These are phyloP conservation scores for Amphipyra tragopoginis DNA, from an alignment of 2,888 invertebrate species.

Conservation along the genomic window DNA sequence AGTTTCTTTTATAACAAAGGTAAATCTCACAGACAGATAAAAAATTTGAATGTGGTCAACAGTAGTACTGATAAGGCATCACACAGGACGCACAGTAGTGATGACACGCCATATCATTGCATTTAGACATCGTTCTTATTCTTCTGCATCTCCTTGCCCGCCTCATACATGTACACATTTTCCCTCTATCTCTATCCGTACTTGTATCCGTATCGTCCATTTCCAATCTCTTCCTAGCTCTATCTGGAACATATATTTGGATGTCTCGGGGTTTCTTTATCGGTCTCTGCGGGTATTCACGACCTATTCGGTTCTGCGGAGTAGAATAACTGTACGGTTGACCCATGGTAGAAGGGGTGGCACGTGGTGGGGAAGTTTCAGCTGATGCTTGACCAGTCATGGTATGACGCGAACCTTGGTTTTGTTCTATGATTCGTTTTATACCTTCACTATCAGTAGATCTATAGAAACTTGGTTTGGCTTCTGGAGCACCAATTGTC, in stretches of 20 bases:
- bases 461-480: slow-evolving; percentile 2
- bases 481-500: no score
- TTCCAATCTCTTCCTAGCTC: slow-evolving; percentile 48
- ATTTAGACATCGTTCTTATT: slow-evolving; percentile 39
- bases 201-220: slow-evolving; percentile 60
- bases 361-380: slow-evolving; percentile 6
- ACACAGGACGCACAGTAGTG: slow-evolving; percentile 47
- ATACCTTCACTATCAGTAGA: slow-evolving; percentile 23
- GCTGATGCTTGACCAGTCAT: background rate
- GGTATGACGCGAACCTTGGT: background rate
- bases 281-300: slow-evolving; percentile 5
- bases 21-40: background rate
- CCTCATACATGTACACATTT: slow-evolving; percentile 48
- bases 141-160: slow-evolving; percentile 41
- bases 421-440: slow-evolving; percentile 12
- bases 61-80: slow-evolving; percentile 57
- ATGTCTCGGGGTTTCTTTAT: slow-evolving; percentile 43
- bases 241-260: slow-evolving; percentile 27
- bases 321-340: slow-evolving; percentile 7
- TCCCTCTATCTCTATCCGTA: slow-evolving; percentile 39
- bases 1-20: no score
- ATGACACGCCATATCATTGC: slow-evolving; percentile 40
- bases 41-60: slow-evolving; percentile 17
- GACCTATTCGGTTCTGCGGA: background rate
- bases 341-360: background rate